Evolutionary conservation across 2,888 invertebrate genomes (phyloP).

Genomic region (Polydrusus cervinus): DNA sequence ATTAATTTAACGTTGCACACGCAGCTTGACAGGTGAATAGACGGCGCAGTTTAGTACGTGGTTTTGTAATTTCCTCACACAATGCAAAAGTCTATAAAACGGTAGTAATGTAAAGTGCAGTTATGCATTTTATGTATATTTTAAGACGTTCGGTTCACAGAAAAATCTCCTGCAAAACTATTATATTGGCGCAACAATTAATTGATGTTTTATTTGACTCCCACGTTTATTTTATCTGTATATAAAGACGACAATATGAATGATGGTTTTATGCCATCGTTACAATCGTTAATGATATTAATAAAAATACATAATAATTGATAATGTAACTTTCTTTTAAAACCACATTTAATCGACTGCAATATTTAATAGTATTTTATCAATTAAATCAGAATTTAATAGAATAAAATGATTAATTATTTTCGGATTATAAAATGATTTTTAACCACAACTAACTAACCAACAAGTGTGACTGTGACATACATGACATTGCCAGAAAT

Average conservation of each 20-base stretch:
- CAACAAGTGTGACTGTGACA: too few relatives aligned
- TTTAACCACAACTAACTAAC: too few relatives aligned
- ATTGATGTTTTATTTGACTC: neutral
- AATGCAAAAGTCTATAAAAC: slow-evolving; percentile 38
- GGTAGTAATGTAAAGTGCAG: slow-evolving; percentile 31
- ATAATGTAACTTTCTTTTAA: too few relatives aligned
- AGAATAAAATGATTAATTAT: too few relatives aligned
- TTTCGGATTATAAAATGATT: too few relatives aligned
- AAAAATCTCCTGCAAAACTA: slow-evolving; percentile 16
- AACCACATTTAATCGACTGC: too few relatives aligned
- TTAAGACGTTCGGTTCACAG: slow-evolving; percentile 12
- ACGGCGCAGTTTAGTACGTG: slow-evolving; percentile 27
- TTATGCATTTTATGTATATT: slow-evolving; percentile 27
- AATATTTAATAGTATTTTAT: too few relatives aligned
- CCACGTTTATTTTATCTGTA: neutral
- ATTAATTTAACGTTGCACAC: slow-evolving; percentile 36
- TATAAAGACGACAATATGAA: neutral
- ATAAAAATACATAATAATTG: neutral
- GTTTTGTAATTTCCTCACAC: slow-evolving; percentile 28
- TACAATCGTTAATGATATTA: neutral
- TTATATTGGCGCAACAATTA: neutral
- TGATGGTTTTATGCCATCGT: neutral
- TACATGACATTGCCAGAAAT: too few relatives aligned
- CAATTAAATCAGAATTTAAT: too few relatives aligned
- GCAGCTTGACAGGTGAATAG: slow-evolving; percentile 44